Conservation (phyloP, 1,140 invertebrate species). For the Drosophila funebris region DNA sequence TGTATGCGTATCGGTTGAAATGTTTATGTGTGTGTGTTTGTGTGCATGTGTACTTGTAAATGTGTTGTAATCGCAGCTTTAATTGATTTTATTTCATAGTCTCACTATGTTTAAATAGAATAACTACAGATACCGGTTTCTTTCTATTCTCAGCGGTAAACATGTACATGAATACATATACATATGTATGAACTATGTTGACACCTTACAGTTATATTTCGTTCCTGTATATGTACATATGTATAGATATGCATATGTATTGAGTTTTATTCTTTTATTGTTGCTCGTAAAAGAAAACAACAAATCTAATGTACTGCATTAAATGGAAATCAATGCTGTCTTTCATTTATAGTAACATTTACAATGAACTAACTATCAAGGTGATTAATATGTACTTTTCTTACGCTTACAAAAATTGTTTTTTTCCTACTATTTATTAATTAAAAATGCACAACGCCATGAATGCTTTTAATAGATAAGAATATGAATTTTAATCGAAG, state of each 20-base stretch:
- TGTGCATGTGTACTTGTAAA: background rate
- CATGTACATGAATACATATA: background rate
- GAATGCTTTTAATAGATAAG: background rate
- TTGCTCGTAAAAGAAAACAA: background rate
- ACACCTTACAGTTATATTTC: slow-evolving; percentile 1
- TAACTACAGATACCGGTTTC: slow-evolving; percentile 35
- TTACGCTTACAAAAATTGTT: too few relatives aligned
- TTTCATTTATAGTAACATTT: background rate
- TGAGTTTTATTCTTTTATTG: background rate
- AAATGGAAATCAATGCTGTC: background rate
- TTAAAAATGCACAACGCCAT: background rate
- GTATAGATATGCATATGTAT: background rate
- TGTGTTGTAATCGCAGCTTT: slow-evolving; percentile 20
- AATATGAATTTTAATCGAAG: background rate
- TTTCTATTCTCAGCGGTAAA: slow-evolving; percentile 5
- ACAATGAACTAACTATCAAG: background rate
- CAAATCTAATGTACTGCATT: background rate
- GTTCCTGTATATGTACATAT: background rate
- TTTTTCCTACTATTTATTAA: too few relatives aligned
- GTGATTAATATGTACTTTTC: background rate
- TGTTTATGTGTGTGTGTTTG: background rate
- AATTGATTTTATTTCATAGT: slow-evolving; percentile 37
- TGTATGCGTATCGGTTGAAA: background rate
- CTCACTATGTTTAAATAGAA: slow-evolving; percentile 17
- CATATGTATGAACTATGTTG: background rate